Percentiles rank a stretch among this genome's conserved stretches.
Evolutionary conservation across 2,888 invertebrate species (phyloP).

Genomic region (Leptinotarsa rubiginosa): DNA sequence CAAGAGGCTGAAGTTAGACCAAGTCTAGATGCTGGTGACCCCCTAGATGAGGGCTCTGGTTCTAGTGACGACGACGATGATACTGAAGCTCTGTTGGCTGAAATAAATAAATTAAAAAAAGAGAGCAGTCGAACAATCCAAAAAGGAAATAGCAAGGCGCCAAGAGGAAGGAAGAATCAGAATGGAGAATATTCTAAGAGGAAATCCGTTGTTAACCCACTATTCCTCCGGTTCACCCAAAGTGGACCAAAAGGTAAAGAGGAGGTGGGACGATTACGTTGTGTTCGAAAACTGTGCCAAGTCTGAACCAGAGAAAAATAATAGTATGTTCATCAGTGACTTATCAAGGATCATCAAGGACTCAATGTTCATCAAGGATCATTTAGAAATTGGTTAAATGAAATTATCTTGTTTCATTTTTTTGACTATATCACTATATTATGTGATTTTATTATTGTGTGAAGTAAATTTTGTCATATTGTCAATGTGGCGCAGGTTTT

Average conservation of each 20-base stretch:
- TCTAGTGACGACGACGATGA: constrained; percentile 92
- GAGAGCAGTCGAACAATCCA: no score
- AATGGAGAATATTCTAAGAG: constrained; percentile 97
- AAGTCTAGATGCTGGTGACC: constrained; percentile 96
- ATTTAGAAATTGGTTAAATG: constrained; percentile 97
- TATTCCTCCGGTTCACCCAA: constrained; percentile 81
- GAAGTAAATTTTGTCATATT: no score
- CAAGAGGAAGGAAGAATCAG: constrained; percentile 96
- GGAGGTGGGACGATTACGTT: constrained; percentile 99
- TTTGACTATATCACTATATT: background rate
- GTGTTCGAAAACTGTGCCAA: constrained; percentile 99
- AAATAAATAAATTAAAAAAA: constrained; percentile 95
- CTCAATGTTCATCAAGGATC: no score
- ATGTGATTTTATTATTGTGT: background rate
- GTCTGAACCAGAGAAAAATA: constrained; percentile 91
- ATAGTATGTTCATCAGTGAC: constrained; percentile 92
- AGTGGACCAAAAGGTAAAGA: constrained; percentile 87
- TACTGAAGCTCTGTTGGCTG: constrained; percentile 92
- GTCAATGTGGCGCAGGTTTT: no score
- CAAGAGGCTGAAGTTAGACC: constrained; percentile 80
- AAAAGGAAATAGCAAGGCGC: constrained; percentile 89
- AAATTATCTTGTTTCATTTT: constrained; percentile 25
- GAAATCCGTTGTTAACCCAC: constrained; percentile 91
- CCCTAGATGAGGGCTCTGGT: constrained; percentile 85
- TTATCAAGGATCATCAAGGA: no score